Base-by-base conservation (phyloP, 2,113 vertebrate genomes). In the Microtus oregoni region DNA sequence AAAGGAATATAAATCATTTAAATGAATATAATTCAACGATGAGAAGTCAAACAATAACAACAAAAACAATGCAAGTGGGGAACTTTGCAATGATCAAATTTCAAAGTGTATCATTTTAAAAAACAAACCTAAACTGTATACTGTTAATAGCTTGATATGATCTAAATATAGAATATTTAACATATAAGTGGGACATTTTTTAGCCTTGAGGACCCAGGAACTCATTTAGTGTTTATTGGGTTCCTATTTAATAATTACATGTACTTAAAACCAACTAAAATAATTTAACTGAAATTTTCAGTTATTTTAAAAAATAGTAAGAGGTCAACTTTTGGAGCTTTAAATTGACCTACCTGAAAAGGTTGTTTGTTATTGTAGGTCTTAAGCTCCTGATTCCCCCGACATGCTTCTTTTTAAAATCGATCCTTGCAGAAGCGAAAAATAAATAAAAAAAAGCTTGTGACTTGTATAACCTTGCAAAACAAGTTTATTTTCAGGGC, bases 361-460 rank as follows among this genome's bases (percentile, higher is more conserved):
- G 95, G 97, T 92, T 97, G 98, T 98, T 97, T 97, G 97, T 97
- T 98, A 98, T 88, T 97, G 98, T 97, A 97, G 98, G 98, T 98
- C 98, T 98, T 98, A 97, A 97, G 97, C 98, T 98, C 98, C 98
- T 97, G 98, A 97, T 97, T 96, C 98, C 98, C 98, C 98, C 97
- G 96, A 97, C 97, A 98, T 97, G 97, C 98, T 98, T 98, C 98
- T 97, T 98, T 98, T 97, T 97, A 98, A 98, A 98, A 98, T 98
- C 91, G 95, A 98, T 97, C 98, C 98, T 98, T 98, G 96, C 97
- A 98, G 97, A 97, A 98, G 98, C 98, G 94, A 98, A 95, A 97
- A 97, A 98, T 97, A 98, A 97, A 97, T 95, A 96, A 97, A 97
- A 97, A 97, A 97, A 97, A 97, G 83, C 96, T 97, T 96, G 94